phyloP scores from a whole-genome alignment of 2,113 vertebrate species.

The Pithys albifrons region DNA sequence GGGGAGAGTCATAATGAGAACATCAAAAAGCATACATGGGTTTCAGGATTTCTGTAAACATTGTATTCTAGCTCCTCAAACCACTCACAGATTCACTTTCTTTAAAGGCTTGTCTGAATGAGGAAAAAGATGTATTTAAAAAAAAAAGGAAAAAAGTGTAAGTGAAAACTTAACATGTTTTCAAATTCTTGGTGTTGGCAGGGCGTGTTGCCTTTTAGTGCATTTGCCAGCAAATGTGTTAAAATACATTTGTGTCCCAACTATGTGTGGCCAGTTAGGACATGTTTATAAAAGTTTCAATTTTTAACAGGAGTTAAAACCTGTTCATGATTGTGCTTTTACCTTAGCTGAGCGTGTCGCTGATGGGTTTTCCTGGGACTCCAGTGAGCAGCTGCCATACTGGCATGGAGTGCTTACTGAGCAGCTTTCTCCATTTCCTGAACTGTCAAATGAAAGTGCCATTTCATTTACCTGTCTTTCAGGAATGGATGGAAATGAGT shows the following conservation, averaged over 20 bases:
- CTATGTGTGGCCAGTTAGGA: neutral
- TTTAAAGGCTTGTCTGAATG: conserved; percentile 42
- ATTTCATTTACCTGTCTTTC: neutral
- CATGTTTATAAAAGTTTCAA: conserved; percentile 9
- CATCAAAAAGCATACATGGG: neutral
- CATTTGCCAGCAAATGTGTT: conserved; percentile 46
- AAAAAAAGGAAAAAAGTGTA: neutral
- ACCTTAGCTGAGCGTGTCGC: neutral
- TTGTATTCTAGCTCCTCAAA: neutral
- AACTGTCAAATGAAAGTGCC: neutral
- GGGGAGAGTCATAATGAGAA: neutral
- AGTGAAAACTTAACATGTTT: conserved; percentile 42
- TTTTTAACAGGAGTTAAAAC: conserved; percentile 15
- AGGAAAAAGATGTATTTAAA: conserved; percentile 37
- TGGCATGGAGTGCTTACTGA: neutral
- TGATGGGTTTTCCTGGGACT: neutral
- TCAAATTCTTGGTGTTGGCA: conserved; percentile 18
- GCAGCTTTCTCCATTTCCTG: neutral
- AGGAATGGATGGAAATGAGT: neutral
- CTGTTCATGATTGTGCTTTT: neutral
- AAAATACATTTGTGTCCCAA: conserved; percentile 37
- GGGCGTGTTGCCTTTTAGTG: conserved; percentile 38
- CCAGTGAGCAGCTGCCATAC: neutral
- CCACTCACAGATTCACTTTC: neutral
- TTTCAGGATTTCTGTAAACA: conserved; percentile 18